A percentile compares a stretch with the other conserved stretches of the same genome.
phyloP scores from a whole-genome alignment of 2,113 vertebrate genomes.

The Leuciscus idus region DNA sequence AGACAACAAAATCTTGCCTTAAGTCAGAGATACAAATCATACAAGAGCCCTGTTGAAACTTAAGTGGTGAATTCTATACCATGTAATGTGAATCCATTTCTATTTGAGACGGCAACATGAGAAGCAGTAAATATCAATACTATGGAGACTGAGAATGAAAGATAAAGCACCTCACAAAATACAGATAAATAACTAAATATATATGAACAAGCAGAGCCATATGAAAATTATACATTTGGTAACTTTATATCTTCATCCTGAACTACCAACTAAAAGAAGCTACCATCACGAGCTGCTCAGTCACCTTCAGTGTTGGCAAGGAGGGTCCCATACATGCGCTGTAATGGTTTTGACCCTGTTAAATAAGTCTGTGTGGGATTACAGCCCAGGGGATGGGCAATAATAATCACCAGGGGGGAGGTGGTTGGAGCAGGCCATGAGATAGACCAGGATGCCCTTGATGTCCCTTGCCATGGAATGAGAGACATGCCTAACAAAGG shows the following conservation, averaged over 20 bases:
- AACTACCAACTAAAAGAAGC: not conserved
- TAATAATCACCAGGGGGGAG: constrained; percentile 20
- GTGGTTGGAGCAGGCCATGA: not conserved
- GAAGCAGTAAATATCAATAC: constrained; percentile 13
- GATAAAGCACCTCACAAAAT: constrained; percentile 11
- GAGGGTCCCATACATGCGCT: constrained; percentile 14
- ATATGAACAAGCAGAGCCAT: not conserved
- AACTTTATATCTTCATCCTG: constrained; percentile 10
- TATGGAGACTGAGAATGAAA: constrained; percentile 12
- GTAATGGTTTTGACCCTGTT: constrained; percentile 44
- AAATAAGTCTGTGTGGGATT: constrained; percentile 54
- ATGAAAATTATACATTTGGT: not conserved
- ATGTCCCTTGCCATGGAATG: not conserved
- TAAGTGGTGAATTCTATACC: constrained; percentile 14
- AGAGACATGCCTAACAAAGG: constrained; percentile 6
- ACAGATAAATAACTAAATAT: not conserved
- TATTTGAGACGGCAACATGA: constrained; percentile 46
- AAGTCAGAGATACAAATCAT: not conserved
- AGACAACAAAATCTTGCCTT: not conserved
- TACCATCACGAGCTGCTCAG: not conserved
- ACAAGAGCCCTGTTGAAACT: constrained; percentile 16
- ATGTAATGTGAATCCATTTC: constrained; percentile 38
- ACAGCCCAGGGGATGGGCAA: constrained; percentile 34
- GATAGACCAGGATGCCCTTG: constrained; percentile 35
- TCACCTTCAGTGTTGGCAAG: constrained; percentile 46